phyloP scores from a whole-genome alignment of 2,797 vertebrate genomes.

The Acanthiza pusilla region DNA sequence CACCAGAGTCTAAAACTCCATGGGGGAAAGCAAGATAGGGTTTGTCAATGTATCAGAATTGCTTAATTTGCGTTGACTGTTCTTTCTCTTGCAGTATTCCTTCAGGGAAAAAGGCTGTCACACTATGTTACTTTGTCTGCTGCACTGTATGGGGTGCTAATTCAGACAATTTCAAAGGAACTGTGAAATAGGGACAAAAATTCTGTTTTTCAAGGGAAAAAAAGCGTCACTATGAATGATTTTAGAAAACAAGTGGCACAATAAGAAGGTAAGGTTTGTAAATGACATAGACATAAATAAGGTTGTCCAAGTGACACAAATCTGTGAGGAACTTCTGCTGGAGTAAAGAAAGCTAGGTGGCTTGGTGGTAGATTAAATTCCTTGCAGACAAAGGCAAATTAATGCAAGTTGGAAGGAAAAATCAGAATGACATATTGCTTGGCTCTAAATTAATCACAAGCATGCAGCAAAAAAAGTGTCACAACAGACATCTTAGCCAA shows the following conservation, averaged over 20 bases:
- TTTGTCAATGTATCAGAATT: not conserved
- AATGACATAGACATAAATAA: not conserved
- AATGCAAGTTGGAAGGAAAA: not conserved
- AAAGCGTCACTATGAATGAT: not conserved
- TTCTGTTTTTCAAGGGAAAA: not conserved
- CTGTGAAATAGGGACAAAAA: not conserved
- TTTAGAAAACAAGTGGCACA: not conserved
- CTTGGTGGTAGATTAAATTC: not conserved
- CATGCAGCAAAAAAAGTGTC: not conserved
- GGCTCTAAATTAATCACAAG: slow-evolving; percentile 7
- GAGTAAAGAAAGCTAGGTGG: not conserved
- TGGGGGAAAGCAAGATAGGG: not conserved
- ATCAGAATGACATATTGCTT: not conserved
- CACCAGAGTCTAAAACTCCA: not conserved
- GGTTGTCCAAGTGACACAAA: not conserved
- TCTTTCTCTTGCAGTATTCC: not conserved
- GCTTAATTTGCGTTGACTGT: not conserved
- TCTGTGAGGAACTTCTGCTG: not conserved
- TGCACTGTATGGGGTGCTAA: not conserved
- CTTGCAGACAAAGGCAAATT: not conserved
- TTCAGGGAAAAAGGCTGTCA: not conserved
- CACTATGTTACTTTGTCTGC: not conserved
- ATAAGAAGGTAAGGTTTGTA: not conserved
- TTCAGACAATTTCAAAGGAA: not conserved
- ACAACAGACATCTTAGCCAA: not conserved